Evolutionary conservation across 2,888 invertebrate genomes (phyloP), one percentile per base, ranked within the genome.

Genomic region (Rhamphomyia laevipes): DNA sequence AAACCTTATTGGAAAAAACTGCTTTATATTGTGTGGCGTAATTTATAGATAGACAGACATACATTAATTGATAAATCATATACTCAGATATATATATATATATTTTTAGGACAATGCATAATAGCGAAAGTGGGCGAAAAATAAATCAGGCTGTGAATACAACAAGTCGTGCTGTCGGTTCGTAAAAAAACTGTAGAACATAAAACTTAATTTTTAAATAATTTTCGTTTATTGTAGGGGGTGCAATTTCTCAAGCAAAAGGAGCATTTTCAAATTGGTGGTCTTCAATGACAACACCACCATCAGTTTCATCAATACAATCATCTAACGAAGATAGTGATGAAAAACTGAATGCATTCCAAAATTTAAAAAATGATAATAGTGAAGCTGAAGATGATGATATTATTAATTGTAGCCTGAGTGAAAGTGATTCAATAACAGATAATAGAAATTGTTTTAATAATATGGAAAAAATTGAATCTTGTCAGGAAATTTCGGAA

Each of bases 111-210:
- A 90, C 92, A 17, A 91, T 95, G 86, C 91, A 93, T 60, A 91
- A 85, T 62, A 88, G 91, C 35, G 95, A 95, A 69, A 84, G 92
- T 57, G 94, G 94, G 0, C 78, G 93, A 48, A 93, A 93, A 70
- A 76, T 95, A 53, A 93, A 92, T 61, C 91, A 92, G 64, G 94
- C 94, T 1, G 90, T 95, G 67, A 83, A 83, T 47, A 86, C 84
- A 53, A 94, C 95, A 2, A 91, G 93, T 27, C 81, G 90, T 61
- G 93, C 89, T 30, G 92, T 95, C 45, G 88, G 81, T 61, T 37
- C 4, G 37, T 16, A 16, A 27, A 4, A 7, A 4, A 7, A 37
- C 11, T 16, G 9, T 16, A 15, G 3, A 21, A 21, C 11, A 17
- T 42, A 16, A 23, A 31, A 10, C n/a, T 37, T 33, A 48, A 37